Percentiles rank a stretch among this genome's conserved stretches.
These are phyloP conservation scores for Regulus satrapa DNA, from an alignment of 2,113 vertebrate species.

Conservation along the genomic window DNA sequence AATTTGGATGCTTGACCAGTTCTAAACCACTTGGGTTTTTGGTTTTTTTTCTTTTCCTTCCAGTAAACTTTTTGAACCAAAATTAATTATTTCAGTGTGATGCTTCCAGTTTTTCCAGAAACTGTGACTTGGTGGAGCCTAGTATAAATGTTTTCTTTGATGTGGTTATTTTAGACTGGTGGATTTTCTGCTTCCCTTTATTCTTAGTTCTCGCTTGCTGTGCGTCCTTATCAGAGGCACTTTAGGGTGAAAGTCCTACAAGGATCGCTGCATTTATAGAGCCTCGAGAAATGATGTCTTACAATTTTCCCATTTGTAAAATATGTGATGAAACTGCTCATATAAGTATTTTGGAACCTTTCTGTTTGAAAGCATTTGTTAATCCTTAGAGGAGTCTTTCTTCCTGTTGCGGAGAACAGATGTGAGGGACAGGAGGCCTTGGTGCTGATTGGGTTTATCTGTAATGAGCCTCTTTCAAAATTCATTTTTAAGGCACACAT, in stretches of 20 bases:
- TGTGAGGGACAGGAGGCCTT: background rate
- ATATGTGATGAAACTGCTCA: background rate
- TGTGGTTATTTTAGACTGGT: background rate
- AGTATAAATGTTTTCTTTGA: background rate
- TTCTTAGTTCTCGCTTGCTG: background rate
- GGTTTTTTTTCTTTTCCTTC: background rate
- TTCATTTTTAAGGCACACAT: background rate
- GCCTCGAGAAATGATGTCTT: background rate
- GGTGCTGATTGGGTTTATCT: background rate
- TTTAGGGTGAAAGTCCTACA: background rate
- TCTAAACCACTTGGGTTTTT: background rate
- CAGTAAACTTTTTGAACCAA: background rate
- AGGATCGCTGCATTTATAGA: background rate
- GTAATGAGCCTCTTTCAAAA: background rate
- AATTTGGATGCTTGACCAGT: background rate
- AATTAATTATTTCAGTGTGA: background rate
- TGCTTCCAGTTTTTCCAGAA: background rate
- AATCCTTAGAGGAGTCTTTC: background rate
- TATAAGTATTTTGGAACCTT: background rate
- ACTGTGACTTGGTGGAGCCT: accelerated
- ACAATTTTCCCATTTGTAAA: background rate
- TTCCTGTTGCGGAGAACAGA: background rate
- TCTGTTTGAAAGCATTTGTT: background rate
- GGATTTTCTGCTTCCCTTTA: background rate
- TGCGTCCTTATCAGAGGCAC: background rate